Base-by-base conservation (phyloP, 2,797 vertebrate genomes). In the Podarcis lilfordi region DNA sequence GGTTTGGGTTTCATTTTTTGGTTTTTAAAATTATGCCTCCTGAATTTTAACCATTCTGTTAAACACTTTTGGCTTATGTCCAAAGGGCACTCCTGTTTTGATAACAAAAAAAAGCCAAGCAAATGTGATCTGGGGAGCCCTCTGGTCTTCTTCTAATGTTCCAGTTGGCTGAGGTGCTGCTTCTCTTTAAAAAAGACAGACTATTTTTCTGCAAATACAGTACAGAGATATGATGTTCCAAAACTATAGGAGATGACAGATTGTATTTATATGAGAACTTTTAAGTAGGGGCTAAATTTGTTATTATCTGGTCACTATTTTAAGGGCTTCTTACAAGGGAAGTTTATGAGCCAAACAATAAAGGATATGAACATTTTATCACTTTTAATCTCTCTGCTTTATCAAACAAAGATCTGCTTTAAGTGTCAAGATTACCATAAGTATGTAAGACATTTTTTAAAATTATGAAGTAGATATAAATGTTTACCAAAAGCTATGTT, bases 301-400 rank as follows among this genome's bases (percentile, higher is more conserved):
- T 79, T 94, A 81, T 11, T 6, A 90, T 93, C 94, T 86, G 9
- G 84, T 95, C 91, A 93, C 90, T 91, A 1, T 86, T 93, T 94
- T 91, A 92, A 92, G 91, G 83, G 61, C 89, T 90, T 95, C 93
- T 86, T 81, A 89, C 92, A 88, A 82, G 45, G 66, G 78, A 90
- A 89, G 71, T 86, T 94, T 88, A 94, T 71, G 59, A 92, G 88
- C 66, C 87, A 90, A 75, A 10, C 59, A 89, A 74, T 90, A 94
- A 95, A 90, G 83, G 78, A 90, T 91, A 37, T 88, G 88, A 92
- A 88, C 64, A 32, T 96, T 96, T 96, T 94, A 95, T 92, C 40
- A 91, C 87, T 92, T 80, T 94, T 94, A 61, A 88, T 75, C 92
- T 93, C 90, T 92, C 88, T 86, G 77, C 84, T 87, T 72, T 86